Evolutionary conservation across 2,113 vertebrate genomes (phyloP), one percentile per base, ranked within the genome.

Genomic region (Misgurnus mizolepis): DNA sequence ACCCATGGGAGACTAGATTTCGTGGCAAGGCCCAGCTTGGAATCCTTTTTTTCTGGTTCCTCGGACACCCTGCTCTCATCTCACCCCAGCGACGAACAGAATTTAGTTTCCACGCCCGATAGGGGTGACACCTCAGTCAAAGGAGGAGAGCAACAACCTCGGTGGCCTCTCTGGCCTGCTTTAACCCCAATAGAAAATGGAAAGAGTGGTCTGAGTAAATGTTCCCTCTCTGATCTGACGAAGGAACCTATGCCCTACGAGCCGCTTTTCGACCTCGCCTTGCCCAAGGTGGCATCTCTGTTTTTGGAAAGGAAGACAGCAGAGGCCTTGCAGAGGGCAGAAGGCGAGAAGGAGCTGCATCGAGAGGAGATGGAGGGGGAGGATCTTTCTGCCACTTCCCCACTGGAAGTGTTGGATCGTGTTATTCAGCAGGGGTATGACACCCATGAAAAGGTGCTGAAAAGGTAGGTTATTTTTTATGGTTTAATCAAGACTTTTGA

Each of bases 391-490:
- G 79, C 93, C 0, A 15, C 84, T 71, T 99, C 97, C 22, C 97
- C 98, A 0, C 84, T 96, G 85, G 94, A 96, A 83, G 91, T 96
- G 17, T 87, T 99, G 84, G 97, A 99, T 77, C 93, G 92, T 45
- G 93, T 99, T 81, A 95, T 99, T 22, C 88, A 94, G 80, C 94
- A 95, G 49, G 98, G 98, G 56, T 93, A 94, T 0, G 93, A 97
- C 0, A 93, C 92, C 1, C 97, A 99, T 75, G 90, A 93, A 88
- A 93, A 93, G 89, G 91, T 95, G 83, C 91, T 95, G 58, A 95
- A 88, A 91, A 94, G 91, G 95, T 96, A 89, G 88, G 78, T 41
- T 58, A 10, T 49, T 7, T 73, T 58, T 22, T 60, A 17, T 73
- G 49, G 39, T 12, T 74, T 47, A 10, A 9, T 15, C 6, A 18